Percentiles rank a stretch among this genome's conserved stretches.
These are phyloP conservation scores for Cranoglanis bouderius DNA, from an alignment of 2,113 vertebrate genomes.

Conservation along the genomic window DNA sequence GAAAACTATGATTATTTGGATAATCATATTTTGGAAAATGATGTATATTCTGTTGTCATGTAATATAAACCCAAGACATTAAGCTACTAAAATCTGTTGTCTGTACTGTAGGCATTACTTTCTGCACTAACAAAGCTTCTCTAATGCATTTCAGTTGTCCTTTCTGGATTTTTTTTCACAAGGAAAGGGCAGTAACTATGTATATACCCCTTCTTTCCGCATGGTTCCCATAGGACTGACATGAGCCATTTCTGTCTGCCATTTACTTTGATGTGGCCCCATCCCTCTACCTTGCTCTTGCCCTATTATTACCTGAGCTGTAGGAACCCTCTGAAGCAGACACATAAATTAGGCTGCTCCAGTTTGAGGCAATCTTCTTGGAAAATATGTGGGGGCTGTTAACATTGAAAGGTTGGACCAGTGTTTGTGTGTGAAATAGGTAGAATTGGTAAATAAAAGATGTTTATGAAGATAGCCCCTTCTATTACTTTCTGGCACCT, in stretches of 20 bases:
- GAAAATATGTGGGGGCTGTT: constrained; percentile 21
- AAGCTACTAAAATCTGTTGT: no score
- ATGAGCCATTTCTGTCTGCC: constrained; percentile 30
- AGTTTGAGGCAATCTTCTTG: constrained; percentile 2
- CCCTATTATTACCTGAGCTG: constrained; percentile 52
- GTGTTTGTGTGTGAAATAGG: constrained; percentile 11
- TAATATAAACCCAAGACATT: not conserved
- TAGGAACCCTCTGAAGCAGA: constrained; percentile 31
- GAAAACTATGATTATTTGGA: no score
- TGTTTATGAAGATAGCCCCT: not conserved
- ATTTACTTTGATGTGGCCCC: constrained; percentile 49
- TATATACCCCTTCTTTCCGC: not conserved
- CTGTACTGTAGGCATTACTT: not conserved
- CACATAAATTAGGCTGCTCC: constrained; percentile 43
- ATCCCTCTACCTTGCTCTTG: constrained; percentile 17
- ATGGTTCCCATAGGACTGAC: constrained; percentile 22
- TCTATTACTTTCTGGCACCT: not conserved
- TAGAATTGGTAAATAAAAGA: not conserved
- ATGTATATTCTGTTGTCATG: not conserved
- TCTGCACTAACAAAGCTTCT: not conserved
- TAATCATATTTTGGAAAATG: not conserved
- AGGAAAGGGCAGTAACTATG: not conserved
- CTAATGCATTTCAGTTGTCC: not conserved
- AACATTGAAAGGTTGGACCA: constrained; percentile 4
- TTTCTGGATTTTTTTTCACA: not conserved